Conservation (phyloP, 2,113 vertebrate genomes). For the Dicaeum eximium region DNA sequence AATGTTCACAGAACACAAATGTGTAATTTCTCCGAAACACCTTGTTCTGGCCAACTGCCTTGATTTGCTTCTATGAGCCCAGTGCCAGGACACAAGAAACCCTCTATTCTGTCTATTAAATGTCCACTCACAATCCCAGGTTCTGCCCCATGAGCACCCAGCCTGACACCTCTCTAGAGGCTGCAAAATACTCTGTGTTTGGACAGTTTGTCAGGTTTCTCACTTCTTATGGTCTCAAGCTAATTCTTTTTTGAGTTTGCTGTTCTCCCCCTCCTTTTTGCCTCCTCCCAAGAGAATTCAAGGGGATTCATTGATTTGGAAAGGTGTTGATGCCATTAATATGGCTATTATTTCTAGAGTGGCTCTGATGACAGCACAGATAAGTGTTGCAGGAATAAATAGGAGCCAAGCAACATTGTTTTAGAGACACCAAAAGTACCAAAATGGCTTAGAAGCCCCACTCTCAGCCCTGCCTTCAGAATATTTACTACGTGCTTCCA, state of each 20-base stretch:
- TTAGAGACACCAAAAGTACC: background rate
- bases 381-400: background rate
- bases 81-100: background rate
- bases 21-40: background rate
- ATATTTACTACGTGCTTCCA: background rate
- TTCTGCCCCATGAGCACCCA: background rate
- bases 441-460: background rate
- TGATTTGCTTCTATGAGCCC: background rate
- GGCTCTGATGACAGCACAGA: background rate
- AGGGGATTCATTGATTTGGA: background rate
- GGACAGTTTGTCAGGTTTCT: background rate
- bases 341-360: background rate
- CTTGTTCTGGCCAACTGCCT: background rate
- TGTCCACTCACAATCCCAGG: background rate
- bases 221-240: background rate
- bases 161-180: background rate
- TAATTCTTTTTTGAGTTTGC: background rate
- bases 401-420: background rate
- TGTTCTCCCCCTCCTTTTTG: background rate
- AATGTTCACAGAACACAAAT: background rate
- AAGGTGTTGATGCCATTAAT: background rate
- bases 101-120: background rate
- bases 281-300: background rate
- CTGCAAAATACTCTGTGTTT: background rate
- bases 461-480: background rate